Base-by-base conservation (phyloP, 2,888 invertebrate genomes). In the Tenthredo distinguenda region DNA sequence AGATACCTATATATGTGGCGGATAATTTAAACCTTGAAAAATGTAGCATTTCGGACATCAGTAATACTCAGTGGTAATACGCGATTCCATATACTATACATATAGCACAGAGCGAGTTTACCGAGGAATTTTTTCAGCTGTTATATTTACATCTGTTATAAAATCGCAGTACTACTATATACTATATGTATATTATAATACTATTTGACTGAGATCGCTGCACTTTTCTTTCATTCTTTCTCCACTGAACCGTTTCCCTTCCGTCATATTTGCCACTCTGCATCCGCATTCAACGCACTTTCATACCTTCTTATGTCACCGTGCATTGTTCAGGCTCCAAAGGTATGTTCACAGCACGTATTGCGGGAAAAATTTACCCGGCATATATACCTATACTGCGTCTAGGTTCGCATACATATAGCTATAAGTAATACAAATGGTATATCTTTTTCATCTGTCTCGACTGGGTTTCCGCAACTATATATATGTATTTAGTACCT, bases 251-350 rank as follows among this genome's bases (percentile, higher is more conserved):
- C 40, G 62, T 62, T 62, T 62, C 47, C 26, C 81, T 62, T n/a
- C 58, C 62, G 37, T 81, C 81, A 21, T 62, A 81, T 62, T 81
- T 40, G 81, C 81, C 81, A 81, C 81, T 81, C 58, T 81, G 62
- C 26, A 62, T 81, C 62, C 62, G 47, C 62, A 81, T 62, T 62
- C 40, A 58, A 37, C 62, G 62, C 81, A 81, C 40, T 81, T 77
- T 77, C 55, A 81, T 34, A 81, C 81, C 81, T 50, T 81, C 81
- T 81, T 81, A 81, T 62, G 81, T 81, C 81, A 81, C 81, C 58
- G 55, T 34, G 81, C 81, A 81, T 81, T 81, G 58, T 81, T 81
- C 62, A 74, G 40, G 37, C 47, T 81, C 77, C 50, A 37, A 18
- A 81, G 21, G 81, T 62, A 81, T 37, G 58, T 55, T 79, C 58